phyloP scores from a whole-genome alignment of 2,113 vertebrate genomes.

The Eira barbara region DNA sequence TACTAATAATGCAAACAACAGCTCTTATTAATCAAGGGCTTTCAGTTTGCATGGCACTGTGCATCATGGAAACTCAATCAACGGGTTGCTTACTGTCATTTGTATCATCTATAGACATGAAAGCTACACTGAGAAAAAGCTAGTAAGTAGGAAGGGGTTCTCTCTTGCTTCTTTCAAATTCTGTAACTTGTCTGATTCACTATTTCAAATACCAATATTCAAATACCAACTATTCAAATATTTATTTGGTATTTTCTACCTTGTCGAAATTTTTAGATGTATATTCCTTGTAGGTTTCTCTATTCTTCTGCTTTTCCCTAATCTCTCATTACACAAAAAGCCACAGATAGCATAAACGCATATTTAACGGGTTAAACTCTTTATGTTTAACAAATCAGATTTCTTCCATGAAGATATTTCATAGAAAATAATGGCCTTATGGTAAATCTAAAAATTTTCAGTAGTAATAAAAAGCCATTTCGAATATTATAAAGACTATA shows the following conservation, averaged over 20 bases:
- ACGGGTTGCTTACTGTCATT: neutral
- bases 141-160: neutral
- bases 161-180: neutral
- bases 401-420: neutral
- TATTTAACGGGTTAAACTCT: neutral
- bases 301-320: neutral
- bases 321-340: neutral
- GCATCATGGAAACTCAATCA: neutral
- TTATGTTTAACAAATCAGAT: neutral
- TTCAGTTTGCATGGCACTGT: neutral
- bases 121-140: neutral
- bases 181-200: neutral
- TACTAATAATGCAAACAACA: neutral
- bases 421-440: neutral
- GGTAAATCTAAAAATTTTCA: neutral
- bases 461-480: neutral
- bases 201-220: neutral
- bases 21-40: neutral
- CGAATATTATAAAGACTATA: neutral
- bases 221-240: neutral
- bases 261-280: neutral
- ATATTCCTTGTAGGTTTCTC: neutral
- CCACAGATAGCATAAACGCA: neutral
- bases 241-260: neutral
- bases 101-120: neutral